Evolutionary conservation across 92 coral and sea anemone species (phyloP), one percentile per base, ranked within the genome.

Genomic region (Palythoa grandis): DNA sequence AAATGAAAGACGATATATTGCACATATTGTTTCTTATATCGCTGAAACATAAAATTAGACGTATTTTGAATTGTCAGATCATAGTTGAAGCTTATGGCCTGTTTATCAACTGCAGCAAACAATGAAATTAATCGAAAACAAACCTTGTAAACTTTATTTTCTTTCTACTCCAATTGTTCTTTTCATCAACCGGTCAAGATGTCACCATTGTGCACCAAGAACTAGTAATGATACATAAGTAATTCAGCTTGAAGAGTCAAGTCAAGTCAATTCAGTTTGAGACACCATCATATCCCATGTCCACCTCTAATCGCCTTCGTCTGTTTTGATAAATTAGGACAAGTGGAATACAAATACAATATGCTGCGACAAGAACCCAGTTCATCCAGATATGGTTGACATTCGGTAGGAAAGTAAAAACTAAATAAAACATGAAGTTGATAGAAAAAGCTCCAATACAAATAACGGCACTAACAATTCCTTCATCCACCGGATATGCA

Each of bases 401-500:
- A 12, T 65, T 19, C 1, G 83, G 74, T 5, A 86, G 78, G 39
- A 88, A 54, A 19, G 91, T 86, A 15, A 88, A 77, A 29, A 77
- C 83, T 23, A 88, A 76, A 69, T 35, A 78, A 25, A 88, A 88
- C 54, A 77, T 61, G 54, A 82, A 72, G 66, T 88, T 86, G 4
- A 88, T 63, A 8, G 77, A 61, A 56, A 54, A 83, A 74, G 85
- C 82, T 15, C 77, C 67, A 24, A 88, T 73, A 11, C 29, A 74
- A 5, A 82, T 75, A 10, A 77, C 83, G 11, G 87, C 91, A 6
- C 84, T 40, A 35, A 75, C 82, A 13, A 88, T 72, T 3, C 85
- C 91, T 65, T 88, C 91, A 13, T 86, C 88, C 0, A 83, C 91
- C 4, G 91, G 91, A 65, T 83, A 88, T 17, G 91, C 80, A 23